phyloP scores from a whole-genome alignment of 2,888 invertebrate species.

The Trichogramma evanescens region DNA sequence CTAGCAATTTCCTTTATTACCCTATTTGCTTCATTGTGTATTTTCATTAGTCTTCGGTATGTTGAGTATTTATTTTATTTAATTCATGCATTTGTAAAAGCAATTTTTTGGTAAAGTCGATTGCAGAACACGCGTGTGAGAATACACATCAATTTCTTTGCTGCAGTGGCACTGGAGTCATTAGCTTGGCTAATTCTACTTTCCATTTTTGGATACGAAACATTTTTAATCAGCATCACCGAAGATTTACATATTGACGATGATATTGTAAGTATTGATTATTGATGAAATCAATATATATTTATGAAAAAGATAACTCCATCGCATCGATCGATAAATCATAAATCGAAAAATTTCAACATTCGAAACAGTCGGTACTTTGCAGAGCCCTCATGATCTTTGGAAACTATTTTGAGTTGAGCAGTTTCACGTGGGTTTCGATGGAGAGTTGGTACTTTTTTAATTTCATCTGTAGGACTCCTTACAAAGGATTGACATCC shows the following conservation, averaged over 20 bases:
- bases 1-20: background rate
- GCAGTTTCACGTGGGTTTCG: conserved; percentile 6
- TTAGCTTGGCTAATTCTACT: background rate
- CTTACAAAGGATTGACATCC: background rate
- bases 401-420: conserved; percentile 1
- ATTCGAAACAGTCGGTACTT: background rate
- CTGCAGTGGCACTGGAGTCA: background rate
- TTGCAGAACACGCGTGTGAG: conserved; percentile 4
- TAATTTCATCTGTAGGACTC: conserved; percentile 4
- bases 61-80: background rate
- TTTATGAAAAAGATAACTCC: no score
- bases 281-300: no score
- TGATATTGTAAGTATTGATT: background rate
- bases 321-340: no score
- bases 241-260: background rate
- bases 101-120: background rate
- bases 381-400: conserved; percentile 3
- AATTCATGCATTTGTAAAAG: background rate
- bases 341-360: no score
- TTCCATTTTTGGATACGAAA: background rate
- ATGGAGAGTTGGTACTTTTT: conserved; percentile 17
- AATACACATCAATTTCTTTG: conserved; percentile 12
- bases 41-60: conserved; percentile 7
- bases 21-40: conserved; percentile 1
- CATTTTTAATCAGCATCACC: background rate